phyloP scores from a whole-genome alignment of 2,113 vertebrate species.

The Muntiacus reevesi region DNA sequence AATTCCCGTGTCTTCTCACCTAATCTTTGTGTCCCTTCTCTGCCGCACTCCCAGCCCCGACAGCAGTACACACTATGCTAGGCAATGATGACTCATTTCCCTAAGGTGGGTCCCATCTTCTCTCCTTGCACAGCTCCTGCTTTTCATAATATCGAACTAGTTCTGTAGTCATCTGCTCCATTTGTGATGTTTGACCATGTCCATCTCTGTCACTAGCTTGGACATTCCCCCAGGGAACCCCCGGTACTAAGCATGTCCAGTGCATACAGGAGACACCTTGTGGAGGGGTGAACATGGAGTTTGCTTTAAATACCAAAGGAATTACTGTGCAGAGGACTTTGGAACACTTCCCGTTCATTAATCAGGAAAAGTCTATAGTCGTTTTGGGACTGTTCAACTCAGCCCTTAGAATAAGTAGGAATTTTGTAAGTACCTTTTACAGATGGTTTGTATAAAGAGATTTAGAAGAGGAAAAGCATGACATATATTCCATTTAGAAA shows the following conservation, averaged over 20 bases:
- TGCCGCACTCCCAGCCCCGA: accelerated
- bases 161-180: not conserved
- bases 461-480: not conserved
- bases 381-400: not conserved
- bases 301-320: not conserved
- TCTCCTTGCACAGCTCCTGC: accelerated
- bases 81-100: not conserved
- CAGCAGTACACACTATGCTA: not conserved
- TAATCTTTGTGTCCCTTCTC: not conserved
- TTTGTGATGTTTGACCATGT: not conserved
- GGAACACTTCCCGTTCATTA: not conserved
- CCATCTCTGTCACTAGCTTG: not conserved
- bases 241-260: not conserved
- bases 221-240: not conserved
- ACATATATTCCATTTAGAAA: not conserved
- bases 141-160: not conserved
- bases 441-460: not conserved
- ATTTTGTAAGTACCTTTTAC: not conserved
- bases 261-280: not conserved
- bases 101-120: not conserved
- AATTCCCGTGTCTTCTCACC: accelerated
- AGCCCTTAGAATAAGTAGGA: not conserved
- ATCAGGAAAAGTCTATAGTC: not conserved
- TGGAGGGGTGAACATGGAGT: no score
- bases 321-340: not conserved